These are phyloP conservation scores for Vollenhovia emeryi DNA, from an alignment of 1,140 invertebrate species.

Conservation along the genomic window DNA sequence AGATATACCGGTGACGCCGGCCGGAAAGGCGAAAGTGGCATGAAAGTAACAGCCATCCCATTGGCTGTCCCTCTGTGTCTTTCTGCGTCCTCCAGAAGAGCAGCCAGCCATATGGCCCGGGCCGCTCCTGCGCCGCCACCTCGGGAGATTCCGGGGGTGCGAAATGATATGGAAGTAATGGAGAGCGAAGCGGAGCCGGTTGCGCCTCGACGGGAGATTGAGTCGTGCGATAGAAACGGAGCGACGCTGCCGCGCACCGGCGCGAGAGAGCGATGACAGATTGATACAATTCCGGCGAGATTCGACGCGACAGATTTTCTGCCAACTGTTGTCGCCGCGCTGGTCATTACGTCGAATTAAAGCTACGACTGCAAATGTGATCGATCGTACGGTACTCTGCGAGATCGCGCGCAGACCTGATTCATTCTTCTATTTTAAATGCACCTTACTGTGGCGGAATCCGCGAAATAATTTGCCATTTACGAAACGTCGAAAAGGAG, in stretches of 20 bases:
- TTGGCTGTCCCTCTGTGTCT: slow-evolving; percentile 68
- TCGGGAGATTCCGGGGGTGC: slow-evolving; percentile 79
- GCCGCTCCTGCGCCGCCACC: slow-evolving; percentile 63
- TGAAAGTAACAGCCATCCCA: slow-evolving; percentile 80
- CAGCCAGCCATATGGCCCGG: slow-evolving; percentile 82
- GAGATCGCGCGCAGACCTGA: neutral
- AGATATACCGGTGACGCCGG: slow-evolving; percentile 77
- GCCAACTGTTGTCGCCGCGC: slow-evolving; percentile 81
- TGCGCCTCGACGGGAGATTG: slow-evolving; percentile 82
- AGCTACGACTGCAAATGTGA: slow-evolving; percentile 33
- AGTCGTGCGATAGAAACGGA: slow-evolving; percentile 79
- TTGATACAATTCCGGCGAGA: slow-evolving; percentile 84
- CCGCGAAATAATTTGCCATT: neutral
- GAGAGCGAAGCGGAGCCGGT: slow-evolving; percentile 77
- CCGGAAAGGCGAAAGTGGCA: slow-evolving; percentile 80
- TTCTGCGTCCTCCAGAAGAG: slow-evolving; percentile 46
- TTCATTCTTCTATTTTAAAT: neutral
- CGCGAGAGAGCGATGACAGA: slow-evolving; percentile 81
- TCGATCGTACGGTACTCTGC: slow-evolving; percentile 15
- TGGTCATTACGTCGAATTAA: slow-evolving; percentile 79
- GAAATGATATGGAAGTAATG: slow-evolving; percentile 86
- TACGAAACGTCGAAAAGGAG: neutral
- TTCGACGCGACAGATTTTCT: slow-evolving; percentile 83
- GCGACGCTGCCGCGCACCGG: slow-evolving; percentile 42
- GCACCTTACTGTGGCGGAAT: neutral